Base-by-base conservation (phyloP, 1,140 invertebrate genomes). In the Maniola jurtina region DNA sequence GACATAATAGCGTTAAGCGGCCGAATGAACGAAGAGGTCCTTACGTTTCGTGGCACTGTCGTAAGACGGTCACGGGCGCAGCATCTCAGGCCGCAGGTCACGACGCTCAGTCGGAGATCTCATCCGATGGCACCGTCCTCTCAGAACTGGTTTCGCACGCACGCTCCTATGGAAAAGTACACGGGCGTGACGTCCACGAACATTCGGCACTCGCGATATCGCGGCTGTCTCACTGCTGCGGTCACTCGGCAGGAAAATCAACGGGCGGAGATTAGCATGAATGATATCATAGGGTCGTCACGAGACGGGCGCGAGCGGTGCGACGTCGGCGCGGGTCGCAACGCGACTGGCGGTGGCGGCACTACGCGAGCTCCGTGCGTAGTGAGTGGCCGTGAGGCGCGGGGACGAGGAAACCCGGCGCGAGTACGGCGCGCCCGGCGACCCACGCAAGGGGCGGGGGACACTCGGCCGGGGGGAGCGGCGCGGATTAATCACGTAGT, bases 11-110 rank as follows among this genome's bases (percentile, higher is more conserved):
- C 79, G 78, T 86, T 73, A 82, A 71, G 77, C 79, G 77, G 74
- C 72, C 80, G 80, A 86, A 81, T 83, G 78, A 83, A 83, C 80
- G 83, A 80, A 79, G 71, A 80, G 81, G 84, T 86, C 85, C 88
- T 90, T 90, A 90, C 86, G 86, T 90, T 90, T 86, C 80, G 88
- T 90, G 84, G 83, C 84, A 90, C 86, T 88, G 84, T 86, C 81
- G 84, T 73, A 74, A 83, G 86, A 88, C 84, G 84, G 84, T 90
- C 88, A 90, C 86, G 85, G 84, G 76, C 82, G 80, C 86, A 84
- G 86, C 86, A 90, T 90, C 81, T 81, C 88, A 86, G 81, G 86
- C 81, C 79, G 80, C 83, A 80, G 79, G 71, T 81, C 80, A 82
- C 76, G 79, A 74, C 82, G 77, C 70, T 75, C 72, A 75, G 77